These are phyloP conservation scores for Dipus sagitta DNA, from an alignment of 2,797 vertebrate species.

Conservation along the genomic window DNA sequence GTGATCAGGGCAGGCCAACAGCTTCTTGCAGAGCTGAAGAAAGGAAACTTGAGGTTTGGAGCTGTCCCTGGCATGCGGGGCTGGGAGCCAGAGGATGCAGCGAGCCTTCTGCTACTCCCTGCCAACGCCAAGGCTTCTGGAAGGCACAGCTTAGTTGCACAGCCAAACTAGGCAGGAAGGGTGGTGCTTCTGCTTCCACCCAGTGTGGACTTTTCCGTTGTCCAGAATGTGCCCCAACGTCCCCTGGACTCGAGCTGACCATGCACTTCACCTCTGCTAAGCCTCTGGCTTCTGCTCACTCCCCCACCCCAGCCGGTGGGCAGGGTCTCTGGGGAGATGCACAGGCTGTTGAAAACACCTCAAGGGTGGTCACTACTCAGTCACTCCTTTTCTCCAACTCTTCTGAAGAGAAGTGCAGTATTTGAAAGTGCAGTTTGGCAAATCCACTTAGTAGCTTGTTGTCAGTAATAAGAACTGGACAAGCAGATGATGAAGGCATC, in stretches of 20 bases:
- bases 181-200: neutral
- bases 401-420: neutral
- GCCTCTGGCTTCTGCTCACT: neutral
- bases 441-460: conserved; percentile 13
- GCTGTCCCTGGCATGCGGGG: neutral
- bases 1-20: neutral
- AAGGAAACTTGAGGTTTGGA: conserved; percentile 38
- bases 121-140: conserved; percentile 45
- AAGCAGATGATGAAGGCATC: neutral
- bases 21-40: neutral
- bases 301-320: neutral
- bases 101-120: conserved; percentile 40
- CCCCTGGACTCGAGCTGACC: neutral
- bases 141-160: conserved; percentile 49
- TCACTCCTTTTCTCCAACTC: neutral
- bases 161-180: conserved; percentile 39
- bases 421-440: neutral
- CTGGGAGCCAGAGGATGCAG: conserved; percentile 14
- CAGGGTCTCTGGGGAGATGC: neutral
- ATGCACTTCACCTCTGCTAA: neutral
- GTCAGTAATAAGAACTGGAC: conserved; percentile 1
- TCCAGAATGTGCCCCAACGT: neutral
- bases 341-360: neutral
- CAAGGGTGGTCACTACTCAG: neutral
- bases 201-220: neutral